Evolutionary conservation across 2,888 invertebrate species (phyloP), one percentile per base, ranked within the genome.

Genomic region (Xestobium rufovillosum): DNA sequence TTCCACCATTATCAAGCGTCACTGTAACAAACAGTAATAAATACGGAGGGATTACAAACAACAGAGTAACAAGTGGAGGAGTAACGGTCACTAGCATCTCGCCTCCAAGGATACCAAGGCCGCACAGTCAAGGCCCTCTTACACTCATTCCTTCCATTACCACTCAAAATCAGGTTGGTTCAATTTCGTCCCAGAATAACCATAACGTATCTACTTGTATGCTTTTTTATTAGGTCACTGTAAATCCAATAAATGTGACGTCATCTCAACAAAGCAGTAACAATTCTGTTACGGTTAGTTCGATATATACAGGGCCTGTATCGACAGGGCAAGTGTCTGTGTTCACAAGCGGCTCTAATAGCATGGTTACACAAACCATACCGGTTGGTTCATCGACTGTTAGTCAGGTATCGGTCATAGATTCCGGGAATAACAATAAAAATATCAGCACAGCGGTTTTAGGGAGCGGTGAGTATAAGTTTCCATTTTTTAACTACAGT

Each of bases 21-120:
- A 67, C 71, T 23, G 66, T 70, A 35, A 68, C 71, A 31, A 70
- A 68, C 2, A 69, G 66, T 3, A 67, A 67, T 42, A 70, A 66
- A 41, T 72, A 72, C 52, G 72, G 71, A 62, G 66, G 68, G 9
- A 66, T 68, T 12, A 68, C 71, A 2, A 65, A 60, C 40, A 69
- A 68, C n/a, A 56, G 56, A 50, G 64, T 67, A 32, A 63, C 65
- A 14, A 73, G 71, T 53, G 70, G 71, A 10, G 77, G 76, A 11
- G 75, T 79, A 1, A 80, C 81, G 0, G 80, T 80, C 9, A 78
- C 79, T 26, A 73, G 71, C n/a, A 72, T 73, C 35, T 73, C 75
- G 3, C 72, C 72, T 3, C 66, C 68, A 11, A 57, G 62, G 38
- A 58, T 63, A 37, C 69, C 68, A 47, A 60, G 71, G 45, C 70